Base-by-base conservation (phyloP, 2,888 invertebrate species). In the Campoplex capitator region DNA sequence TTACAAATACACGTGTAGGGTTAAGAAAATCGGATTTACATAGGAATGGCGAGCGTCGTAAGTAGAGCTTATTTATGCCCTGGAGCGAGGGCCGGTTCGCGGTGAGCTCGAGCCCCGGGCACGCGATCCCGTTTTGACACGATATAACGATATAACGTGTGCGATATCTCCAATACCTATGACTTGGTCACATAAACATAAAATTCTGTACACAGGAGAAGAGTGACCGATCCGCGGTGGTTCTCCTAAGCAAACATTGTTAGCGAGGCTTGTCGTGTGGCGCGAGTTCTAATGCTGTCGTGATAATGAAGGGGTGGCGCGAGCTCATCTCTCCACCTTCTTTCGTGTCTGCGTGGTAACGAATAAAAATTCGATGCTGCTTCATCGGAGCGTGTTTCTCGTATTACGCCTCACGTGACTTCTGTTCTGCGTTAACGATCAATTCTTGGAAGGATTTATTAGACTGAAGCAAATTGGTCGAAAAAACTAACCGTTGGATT, bases 11-110 rank as follows among this genome's bases (percentile, higher is more conserved):
- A 38, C 23, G 13, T 84, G 58, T 65, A 78, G 35, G 28, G 71
- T 32, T 23, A 35, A 67, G 81, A 71, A 68, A 81, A 77, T 68
- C 80, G 84, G 84, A 91, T 91, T 92, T 92, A 91, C 92, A 92
- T 92, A 91, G 92, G 87, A 92, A 92, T 90, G 89, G 89, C 89
- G 88, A 87, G 83, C 89, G 89, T 89, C 90, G 90, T 92, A 92
- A 92, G 92, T 91, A 91, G 90, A 88, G 90, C 89, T 92, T 92
- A 92, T 92, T 92, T 92, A 92, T 92, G 92, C 89, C 90, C 87
- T 85, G 89, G 88, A 88, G 89, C 87, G 87, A 82, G 85, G 74
- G 76, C 71, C 86, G 70, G 84, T 75, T 84, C 82, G 85, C 65
- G 54, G 81, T 77, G 81, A 77, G 75, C 70, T 67, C 68, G 70